Percentiles rank a stretch among this genome's conserved stretches.
Evolutionary conservation across 2,888 invertebrate species (phyloP).

Genomic region (Flexamia atlantica): DNA sequence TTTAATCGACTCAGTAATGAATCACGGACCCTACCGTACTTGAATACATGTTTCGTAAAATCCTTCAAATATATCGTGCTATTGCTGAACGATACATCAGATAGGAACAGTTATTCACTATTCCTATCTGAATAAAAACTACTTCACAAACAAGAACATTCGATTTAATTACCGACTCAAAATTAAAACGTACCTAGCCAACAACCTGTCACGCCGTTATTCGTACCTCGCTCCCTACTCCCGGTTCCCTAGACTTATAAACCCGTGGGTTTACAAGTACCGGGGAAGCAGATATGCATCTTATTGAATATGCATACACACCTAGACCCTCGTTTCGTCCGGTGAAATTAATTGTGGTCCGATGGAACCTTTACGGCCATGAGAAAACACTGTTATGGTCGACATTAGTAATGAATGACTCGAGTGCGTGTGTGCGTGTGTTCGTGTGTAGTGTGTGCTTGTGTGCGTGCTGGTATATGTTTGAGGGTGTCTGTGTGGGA

Average conservation of each 20-base stretch:
- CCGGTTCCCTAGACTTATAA: conserved; percentile 41
- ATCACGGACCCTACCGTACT: no score
- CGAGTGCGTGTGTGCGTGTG: neutral
- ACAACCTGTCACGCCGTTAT: conserved; percentile 19
- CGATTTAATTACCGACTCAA: no score
- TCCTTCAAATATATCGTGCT: no score
- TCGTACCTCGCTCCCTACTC: conserved; percentile 29
- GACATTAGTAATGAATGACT: conserved; percentile 9
- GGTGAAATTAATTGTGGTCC: conserved; percentile 28
- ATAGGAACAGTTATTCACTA: no score
- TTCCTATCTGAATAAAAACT: no score
- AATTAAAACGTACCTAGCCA: no score
- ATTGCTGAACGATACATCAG: no score
- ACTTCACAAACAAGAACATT: no score
- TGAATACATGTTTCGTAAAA: no score
- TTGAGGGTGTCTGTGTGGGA: neutral
- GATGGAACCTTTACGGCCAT: conserved; percentile 30
- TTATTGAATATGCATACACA: conserved; percentile 42
- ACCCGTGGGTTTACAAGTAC: conserved; percentile 38
- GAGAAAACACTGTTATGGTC: conserved; percentile 31
- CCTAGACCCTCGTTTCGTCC: conserved; percentile 5
- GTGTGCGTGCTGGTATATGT: neutral
- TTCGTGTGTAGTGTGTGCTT: conserved; percentile 19
- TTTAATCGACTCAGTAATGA: no score
- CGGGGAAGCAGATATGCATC: conserved; percentile 30